Conservation (phyloP, 2,797 vertebrate species). For the Xenopus petersii region DNA sequence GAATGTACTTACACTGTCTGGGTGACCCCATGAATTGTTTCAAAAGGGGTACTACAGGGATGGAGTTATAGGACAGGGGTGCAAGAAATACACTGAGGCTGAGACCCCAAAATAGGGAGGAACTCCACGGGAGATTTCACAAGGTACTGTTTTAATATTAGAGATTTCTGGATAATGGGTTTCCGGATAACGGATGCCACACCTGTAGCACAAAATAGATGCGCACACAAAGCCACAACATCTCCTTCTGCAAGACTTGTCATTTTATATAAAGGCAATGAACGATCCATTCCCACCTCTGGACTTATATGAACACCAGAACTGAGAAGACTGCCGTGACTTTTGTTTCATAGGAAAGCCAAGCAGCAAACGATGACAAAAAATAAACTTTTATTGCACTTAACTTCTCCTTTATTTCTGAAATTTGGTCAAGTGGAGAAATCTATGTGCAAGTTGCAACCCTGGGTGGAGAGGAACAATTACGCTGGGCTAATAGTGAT, state of each 20-base stretch:
- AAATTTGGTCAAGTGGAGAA: constrained; percentile 85
- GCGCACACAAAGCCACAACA: constrained; percentile 75
- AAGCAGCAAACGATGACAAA: constrained; percentile 84
- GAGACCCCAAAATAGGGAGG: no score
- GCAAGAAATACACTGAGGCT: no score
- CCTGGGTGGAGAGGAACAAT: constrained; percentile 75
- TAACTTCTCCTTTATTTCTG: constrained; percentile 82
- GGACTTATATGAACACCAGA: constrained; percentile 74
- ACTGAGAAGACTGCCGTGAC: constrained; percentile 69
- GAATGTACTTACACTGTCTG: constrained; percentile 50
- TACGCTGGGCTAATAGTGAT: constrained; percentile 82
- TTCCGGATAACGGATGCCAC: no score
- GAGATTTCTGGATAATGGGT: no score
- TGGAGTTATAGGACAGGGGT: no score
- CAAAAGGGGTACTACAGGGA: constrained; percentile 60
- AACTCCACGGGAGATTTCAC: no score
- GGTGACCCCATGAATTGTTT: constrained; percentile 65
- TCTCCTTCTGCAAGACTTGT: constrained; percentile 78
- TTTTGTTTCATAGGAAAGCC: constrained; percentile 75
- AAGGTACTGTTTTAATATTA: no score
- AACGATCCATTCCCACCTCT: constrained; percentile 76
- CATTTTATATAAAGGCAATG: constrained; percentile 70
- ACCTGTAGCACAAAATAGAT: constrained; percentile 51
- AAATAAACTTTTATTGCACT: constrained; percentile 83
- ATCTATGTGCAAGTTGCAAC: constrained; percentile 86